Evolutionary conservation across 2,888 invertebrate species (phyloP).

Genomic region (Taenaris catops): DNA sequence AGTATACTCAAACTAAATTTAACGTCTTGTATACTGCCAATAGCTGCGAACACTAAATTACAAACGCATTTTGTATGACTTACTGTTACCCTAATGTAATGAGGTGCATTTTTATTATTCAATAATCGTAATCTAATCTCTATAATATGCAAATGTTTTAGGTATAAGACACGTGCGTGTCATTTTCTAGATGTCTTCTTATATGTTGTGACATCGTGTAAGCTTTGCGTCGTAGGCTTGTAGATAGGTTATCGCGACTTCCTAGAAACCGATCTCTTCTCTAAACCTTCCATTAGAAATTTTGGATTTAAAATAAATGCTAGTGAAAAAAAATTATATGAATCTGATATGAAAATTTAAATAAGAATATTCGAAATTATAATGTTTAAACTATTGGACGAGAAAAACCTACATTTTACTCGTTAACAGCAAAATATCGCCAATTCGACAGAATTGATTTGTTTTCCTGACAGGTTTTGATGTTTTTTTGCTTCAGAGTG

Average conservation of each 20-base stretch:
- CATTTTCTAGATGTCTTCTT: slow-evolving; percentile 67
- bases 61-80: slow-evolving; percentile 44
- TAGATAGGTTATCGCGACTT: slow-evolving; percentile 75
- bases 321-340: slow-evolving; percentile 42
- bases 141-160: slow-evolving; percentile 56
- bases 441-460: slow-evolving; percentile 29
- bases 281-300: slow-evolving; percentile 69
- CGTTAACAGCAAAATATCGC: slow-evolving; percentile 23
- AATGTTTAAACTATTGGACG: slow-evolving; percentile 34
- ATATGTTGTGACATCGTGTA: slow-evolving; percentile 68
- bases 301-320: slow-evolving; percentile 48
- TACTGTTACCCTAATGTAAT: slow-evolving; percentile 52
- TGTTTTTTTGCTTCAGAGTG: slow-evolving; percentile 51
- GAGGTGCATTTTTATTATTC: slow-evolving; percentile 68
- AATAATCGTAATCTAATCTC: slow-evolving; percentile 70
- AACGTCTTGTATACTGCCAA: slow-evolving; percentile 14
- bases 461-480: slow-evolving; percentile 39
- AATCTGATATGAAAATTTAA: slow-evolving; percentile 47
- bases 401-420: slow-evolving; percentile 25
- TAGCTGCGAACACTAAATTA: slow-evolving; percentile 41
- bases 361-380: slow-evolving; percentile 46
- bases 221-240: slow-evolving; percentile 68
- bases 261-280: slow-evolving; percentile 72
- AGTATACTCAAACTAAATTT: slow-evolving; percentile 9
- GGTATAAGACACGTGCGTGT: slow-evolving; percentile 61